phyloP scores from a whole-genome alignment of 1,140 invertebrate species.

The Rhysida immarginata region DNA sequence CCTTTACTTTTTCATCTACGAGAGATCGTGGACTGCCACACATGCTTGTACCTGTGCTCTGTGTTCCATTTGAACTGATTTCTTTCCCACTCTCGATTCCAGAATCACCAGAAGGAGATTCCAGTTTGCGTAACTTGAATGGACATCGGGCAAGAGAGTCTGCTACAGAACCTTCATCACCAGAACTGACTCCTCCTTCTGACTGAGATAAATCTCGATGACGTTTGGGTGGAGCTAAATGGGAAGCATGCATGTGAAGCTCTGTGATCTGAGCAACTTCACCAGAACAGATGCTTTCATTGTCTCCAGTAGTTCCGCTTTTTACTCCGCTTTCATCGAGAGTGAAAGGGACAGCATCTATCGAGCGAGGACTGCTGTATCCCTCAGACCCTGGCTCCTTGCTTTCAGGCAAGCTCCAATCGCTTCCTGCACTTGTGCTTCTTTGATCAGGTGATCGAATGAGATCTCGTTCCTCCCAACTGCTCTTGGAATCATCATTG shows the following conservation, averaged over 20 bases:
- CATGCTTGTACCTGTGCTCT: slow-evolving; percentile 50
- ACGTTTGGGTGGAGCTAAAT: slow-evolving; percentile 29
- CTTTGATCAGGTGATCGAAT: neutral
- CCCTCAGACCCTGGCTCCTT: slow-evolving; percentile 31
- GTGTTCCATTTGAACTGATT: slow-evolving; percentile 28
- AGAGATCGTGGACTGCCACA: slow-evolving; percentile 55
- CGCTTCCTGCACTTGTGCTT: slow-evolving; percentile 8
- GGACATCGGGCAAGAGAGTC: slow-evolving; percentile 15
- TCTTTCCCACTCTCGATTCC: slow-evolving; percentile 78
- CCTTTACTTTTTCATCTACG: slow-evolving; percentile 45
- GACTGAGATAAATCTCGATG: slow-evolving; percentile 49
- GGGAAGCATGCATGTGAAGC: slow-evolving; percentile 51
- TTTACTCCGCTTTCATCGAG: slow-evolving; percentile 58
- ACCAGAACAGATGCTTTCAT: slow-evolving; percentile 52
- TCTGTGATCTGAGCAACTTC: slow-evolving; percentile 45
- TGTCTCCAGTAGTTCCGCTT: slow-evolving; percentile 44
- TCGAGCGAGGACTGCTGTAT: slow-evolving; percentile 1
- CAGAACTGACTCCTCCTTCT: slow-evolving; percentile 42
- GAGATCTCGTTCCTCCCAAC: slow-evolving; percentile 32
- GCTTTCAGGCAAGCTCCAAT: slow-evolving; percentile 16
- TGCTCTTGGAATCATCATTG: slow-evolving; percentile 10
- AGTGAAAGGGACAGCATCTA: slow-evolving; percentile 33
- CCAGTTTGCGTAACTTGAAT: slow-evolving; percentile 52
- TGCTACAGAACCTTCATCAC: slow-evolving; percentile 39
- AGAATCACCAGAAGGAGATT: slow-evolving; percentile 78